These are phyloP conservation scores for Podiceps cristatus DNA, from an alignment of 2,113 vertebrate species.

Conservation along the genomic window DNA sequence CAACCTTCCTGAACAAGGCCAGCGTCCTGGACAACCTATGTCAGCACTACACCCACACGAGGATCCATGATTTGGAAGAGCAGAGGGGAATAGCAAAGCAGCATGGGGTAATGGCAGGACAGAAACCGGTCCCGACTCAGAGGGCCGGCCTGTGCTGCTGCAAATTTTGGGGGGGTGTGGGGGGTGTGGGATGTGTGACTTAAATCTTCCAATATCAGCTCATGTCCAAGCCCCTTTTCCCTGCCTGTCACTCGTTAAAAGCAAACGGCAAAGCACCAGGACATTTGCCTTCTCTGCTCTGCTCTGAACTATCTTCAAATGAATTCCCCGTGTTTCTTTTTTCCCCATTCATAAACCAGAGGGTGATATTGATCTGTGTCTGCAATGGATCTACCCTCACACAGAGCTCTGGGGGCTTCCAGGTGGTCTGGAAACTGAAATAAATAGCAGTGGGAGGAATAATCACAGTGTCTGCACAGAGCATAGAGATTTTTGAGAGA, in stretches of 20 bases:
- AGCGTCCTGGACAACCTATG: background rate
- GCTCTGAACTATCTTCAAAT: background rate
- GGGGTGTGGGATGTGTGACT: too few relatives aligned
- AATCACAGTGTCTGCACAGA: background rate
- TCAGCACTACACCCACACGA: background rate
- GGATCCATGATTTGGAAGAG: background rate
- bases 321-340: background rate
- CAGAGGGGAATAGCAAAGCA: background rate
- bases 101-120: background rate
- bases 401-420: background rate
- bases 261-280: background rate
- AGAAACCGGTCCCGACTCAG: background rate
- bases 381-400: background rate
- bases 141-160: background rate
- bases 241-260: background rate
- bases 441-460: slow-evolving; percentile 43
- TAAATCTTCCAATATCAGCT: background rate
- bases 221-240: background rate
- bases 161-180: too few relatives aligned
- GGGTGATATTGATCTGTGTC: background rate
- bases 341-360: background rate
- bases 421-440: slow-evolving; percentile 25
- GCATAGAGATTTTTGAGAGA: background rate
- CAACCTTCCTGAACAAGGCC: slow-evolving; percentile 55
- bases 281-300: background rate